Conservation (phyloP, 1,140 invertebrate species). For the Apis mellifera region DNA sequence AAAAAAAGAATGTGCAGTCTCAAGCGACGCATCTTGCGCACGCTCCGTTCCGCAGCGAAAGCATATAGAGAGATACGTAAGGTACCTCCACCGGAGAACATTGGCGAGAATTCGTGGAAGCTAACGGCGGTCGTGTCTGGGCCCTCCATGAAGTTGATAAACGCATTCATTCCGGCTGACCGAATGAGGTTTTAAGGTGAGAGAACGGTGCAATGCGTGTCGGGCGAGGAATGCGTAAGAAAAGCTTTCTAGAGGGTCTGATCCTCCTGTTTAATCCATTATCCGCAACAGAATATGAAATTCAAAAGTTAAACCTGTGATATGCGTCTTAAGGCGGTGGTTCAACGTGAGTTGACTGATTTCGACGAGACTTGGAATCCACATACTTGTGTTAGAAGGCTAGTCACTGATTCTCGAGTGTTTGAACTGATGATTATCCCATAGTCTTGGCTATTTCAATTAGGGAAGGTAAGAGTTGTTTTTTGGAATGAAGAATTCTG, state of each 20-base stretch:
- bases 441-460: not conserved
- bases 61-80: not conserved
- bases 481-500: not conserved
- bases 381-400: not conserved
- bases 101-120: slow-evolving; percentile 32
- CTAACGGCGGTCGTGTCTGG: slow-evolving; percentile 12
- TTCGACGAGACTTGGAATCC: not conserved
- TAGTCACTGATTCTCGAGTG: not conserved
- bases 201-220: slow-evolving; percentile 33
- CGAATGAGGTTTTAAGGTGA: slow-evolving; percentile 45
- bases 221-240: slow-evolving; percentile 13
- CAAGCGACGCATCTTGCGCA: slow-evolving; percentile 27
- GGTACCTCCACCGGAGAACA: not conserved
- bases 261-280: slow-evolving; percentile 15
- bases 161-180: slow-evolving; percentile 29
- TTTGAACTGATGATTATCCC: not conserved
- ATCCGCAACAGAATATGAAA: slow-evolving; percentile 13
- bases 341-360: not conserved
- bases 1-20: not conserved
- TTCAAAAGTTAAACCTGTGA: slow-evolving; percentile 4
- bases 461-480: not conserved
- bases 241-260: slow-evolving; percentile 38
- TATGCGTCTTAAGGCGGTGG: not conserved
- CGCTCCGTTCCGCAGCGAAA: slow-evolving; percentile 41
- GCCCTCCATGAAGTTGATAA: slow-evolving; percentile 30